Evolutionary conservation across 2,797 vertebrate genomes (phyloP).

Genomic region (Alfaro cultratus): DNA sequence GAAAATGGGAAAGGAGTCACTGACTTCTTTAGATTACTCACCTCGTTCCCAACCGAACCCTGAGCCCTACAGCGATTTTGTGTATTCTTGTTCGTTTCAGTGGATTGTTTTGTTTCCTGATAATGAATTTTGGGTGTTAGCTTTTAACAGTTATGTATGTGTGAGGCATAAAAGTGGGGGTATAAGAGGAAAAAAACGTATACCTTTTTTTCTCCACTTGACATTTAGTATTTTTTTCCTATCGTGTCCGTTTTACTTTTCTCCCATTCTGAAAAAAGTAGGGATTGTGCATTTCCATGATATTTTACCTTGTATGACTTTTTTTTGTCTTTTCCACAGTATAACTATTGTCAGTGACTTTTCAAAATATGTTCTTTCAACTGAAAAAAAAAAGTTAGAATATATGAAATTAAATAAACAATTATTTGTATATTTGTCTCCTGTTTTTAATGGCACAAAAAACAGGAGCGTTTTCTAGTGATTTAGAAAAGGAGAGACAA

Average conservation of each 20-base stretch:
- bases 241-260: constrained; percentile 47
- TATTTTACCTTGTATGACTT: constrained; percentile 57
- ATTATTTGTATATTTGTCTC: constrained; percentile 67
- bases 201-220: constrained; percentile 34
- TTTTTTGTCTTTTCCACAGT: constrained; percentile 65
- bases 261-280: constrained; percentile 24
- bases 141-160: constrained; percentile 23
- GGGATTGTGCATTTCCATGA: constrained; percentile 55
- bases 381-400: constrained; percentile 47
- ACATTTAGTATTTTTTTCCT: constrained; percentile 47
- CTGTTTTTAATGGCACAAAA: constrained; percentile 10
- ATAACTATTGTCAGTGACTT: constrained; percentile 63
- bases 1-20: constrained; percentile 33
- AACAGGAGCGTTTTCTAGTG: too few species aligned
- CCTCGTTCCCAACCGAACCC: constrained; percentile 13
- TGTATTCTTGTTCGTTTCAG: constrained; percentile 26
- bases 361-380: constrained; percentile 61
- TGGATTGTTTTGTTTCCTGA: constrained; percentile 22
- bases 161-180: constrained; percentile 8
- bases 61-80: background rate
- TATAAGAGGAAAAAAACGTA: constrained; percentile 35
- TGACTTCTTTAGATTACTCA: constrained; percentile 73
- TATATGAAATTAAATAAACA: constrained; percentile 75
- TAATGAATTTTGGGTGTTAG: constrained; percentile 12
- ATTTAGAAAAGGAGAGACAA: background rate